Evolutionary conservation across 2,888 invertebrate genomes (phyloP).

Genomic region (Lobophora halterata): DNA sequence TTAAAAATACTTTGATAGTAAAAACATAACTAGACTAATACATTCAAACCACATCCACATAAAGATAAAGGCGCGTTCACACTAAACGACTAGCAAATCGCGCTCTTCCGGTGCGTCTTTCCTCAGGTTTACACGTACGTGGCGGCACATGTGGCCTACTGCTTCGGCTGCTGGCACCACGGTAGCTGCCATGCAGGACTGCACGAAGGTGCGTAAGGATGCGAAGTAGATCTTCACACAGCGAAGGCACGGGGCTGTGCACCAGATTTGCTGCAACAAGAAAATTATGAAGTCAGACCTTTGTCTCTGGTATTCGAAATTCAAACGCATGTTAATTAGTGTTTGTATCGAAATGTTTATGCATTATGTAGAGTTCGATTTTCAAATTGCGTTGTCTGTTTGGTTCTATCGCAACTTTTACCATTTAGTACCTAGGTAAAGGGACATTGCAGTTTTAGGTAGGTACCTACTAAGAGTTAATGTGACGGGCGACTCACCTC

Average conservation of each 20-base stretch:
- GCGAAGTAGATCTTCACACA: slow-evolving; percentile 85
- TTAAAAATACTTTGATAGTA: slow-evolving; percentile 9
- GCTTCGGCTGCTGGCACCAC: slow-evolving; percentile 83
- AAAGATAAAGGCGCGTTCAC: neutral
- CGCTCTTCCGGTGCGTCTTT: slow-evolving; percentile 76
- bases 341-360: no score
- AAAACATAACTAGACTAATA: slow-evolving; percentile 9
- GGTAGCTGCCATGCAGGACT: slow-evolving; percentile 80
- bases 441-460: no score
- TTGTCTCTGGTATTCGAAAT: no score
- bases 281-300: neutral
- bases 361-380: no score
- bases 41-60: no score
- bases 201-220: slow-evolving; percentile 79
- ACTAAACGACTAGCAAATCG: slow-evolving; percentile 60
- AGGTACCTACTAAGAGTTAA: no score
- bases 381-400: no score
- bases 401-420: no score
- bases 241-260: slow-evolving; percentile 84
- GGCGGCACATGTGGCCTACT: slow-evolving; percentile 81
- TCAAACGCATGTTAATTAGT: no score
- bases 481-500: no score
- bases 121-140: slow-evolving; percentile 80
- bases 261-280: slow-evolving; percentile 85
- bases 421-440: no score